These are phyloP conservation scores for Ahaetulla prasina DNA, from an alignment of 2,113 vertebrate genomes.

Conservation along the genomic window DNA sequence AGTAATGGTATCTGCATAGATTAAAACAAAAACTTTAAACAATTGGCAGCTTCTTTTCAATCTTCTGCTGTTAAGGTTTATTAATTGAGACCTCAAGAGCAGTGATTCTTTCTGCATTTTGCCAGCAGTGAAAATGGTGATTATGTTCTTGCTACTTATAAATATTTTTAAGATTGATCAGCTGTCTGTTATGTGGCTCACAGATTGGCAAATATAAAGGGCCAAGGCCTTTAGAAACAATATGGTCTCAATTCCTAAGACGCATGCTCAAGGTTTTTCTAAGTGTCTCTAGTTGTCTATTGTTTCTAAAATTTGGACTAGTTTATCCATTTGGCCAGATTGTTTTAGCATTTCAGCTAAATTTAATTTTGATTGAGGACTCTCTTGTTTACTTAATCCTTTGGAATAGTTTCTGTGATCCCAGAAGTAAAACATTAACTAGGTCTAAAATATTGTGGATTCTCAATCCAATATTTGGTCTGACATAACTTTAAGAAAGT, in stretches of 20 bases:
- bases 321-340: background rate
- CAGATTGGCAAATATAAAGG: background rate
- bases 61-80: background rate
- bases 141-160: background rate
- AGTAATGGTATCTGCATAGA: background rate
- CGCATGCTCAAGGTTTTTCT: background rate
- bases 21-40: background rate
- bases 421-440: background rate
- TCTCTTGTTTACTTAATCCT: background rate
- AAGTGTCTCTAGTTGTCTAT: background rate
- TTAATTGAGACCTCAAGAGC: background rate
- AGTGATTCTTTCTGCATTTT: background rate
- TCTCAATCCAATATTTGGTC: background rate
- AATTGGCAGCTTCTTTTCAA: background rate
- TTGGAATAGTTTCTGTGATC: background rate
- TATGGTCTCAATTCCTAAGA: background rate
- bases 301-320: background rate
- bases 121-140: background rate
- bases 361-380: background rate
- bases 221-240: background rate
- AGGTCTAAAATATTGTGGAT: background rate
- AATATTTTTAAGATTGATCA: background rate
- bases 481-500: background rate
- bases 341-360: background rate
- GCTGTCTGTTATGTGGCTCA: background rate